Evolutionary conservation across 2,113 vertebrate species (phyloP).

Genomic region (Eolophus roseicapilla): DNA sequence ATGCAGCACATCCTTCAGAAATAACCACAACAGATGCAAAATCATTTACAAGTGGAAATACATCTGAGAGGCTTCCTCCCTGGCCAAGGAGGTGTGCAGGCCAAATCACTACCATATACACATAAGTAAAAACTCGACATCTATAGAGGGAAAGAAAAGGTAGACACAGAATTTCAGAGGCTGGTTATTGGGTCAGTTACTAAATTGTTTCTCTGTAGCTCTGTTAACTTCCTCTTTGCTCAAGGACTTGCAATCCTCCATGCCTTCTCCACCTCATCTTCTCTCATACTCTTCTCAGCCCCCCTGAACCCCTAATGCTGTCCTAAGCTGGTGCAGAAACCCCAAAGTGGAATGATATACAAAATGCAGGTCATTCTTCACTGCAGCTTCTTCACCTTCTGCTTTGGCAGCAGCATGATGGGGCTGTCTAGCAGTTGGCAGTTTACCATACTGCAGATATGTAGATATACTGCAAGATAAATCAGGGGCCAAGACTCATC

Average conservation of each 20-base stretch:
- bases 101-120: not conserved
- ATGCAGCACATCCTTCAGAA: not conserved
- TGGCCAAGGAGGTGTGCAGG: not conserved
- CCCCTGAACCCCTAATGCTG: not conserved
- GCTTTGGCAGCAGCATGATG: not conserved
- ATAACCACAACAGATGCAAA: too few species aligned
- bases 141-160: not conserved
- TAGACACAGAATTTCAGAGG: not conserved
- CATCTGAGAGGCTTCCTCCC: not conserved
- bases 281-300: not conserved
- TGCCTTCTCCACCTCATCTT: not conserved
- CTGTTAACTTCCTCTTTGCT: not conserved
- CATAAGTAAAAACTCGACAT: not conserved
- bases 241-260: not conserved
- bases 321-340: not conserved
- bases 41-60: not conserved
- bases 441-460: conserved; percentile 10
- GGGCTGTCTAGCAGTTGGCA: conserved; percentile 20
- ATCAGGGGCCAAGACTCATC: not conserved
- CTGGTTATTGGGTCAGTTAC: not conserved
- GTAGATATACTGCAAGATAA: not conserved
- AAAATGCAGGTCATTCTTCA: not conserved
- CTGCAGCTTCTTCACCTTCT: conserved; percentile 12
- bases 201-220: not conserved
- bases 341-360: not conserved